Percentiles rank a stretch among this genome's conserved stretches.
phyloP scores from a whole-genome alignment of 2,888 invertebrate genomes.

The Alloscopus bannaensis region DNA sequence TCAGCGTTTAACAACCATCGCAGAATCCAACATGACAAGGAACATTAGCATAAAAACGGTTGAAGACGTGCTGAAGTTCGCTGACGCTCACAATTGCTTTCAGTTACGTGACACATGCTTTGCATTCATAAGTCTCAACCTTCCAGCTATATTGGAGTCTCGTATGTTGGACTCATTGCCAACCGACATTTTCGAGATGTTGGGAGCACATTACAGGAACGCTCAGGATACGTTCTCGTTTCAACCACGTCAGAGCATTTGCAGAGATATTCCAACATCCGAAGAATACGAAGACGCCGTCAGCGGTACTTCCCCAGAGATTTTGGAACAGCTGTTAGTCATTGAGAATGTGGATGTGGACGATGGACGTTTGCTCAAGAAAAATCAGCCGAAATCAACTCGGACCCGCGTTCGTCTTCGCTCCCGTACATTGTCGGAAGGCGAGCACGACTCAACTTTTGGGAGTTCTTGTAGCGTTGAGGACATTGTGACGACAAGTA shows the following conservation, averaged over 20 bases:
- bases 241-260: neutral
- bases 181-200: conserved; percentile 80
- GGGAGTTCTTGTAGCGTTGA: neutral
- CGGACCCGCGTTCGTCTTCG: conserved; percentile 49
- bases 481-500: neutral
- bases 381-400: conserved; percentile 8
- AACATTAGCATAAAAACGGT: conserved; percentile 85
- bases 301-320: conserved; percentile 76
- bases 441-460: conserved; percentile 23
- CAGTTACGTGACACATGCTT: conserved; percentile 84
- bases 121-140: conserved; percentile 86
- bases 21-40: conserved; percentile 82
- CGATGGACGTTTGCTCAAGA: conserved; percentile 43
- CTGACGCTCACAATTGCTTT: conserved; percentile 84
- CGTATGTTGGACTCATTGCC: conserved; percentile 82
- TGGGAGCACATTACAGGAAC: conserved; percentile 81
- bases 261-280: neutral
- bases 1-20: conserved; percentile 82
- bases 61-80: conserved; percentile 85
- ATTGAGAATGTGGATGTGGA: conserved; percentile 70
- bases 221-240: conserved; percentile 65
- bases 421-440: conserved; percentile 58
- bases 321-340: conserved; percentile 78
- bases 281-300: conserved; percentile 30
- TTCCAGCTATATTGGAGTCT: conserved; percentile 83